These are phyloP conservation scores for Ooceraea biroi DNA, from an alignment of 1,140 invertebrate genomes.

Conservation along the genomic window DNA sequence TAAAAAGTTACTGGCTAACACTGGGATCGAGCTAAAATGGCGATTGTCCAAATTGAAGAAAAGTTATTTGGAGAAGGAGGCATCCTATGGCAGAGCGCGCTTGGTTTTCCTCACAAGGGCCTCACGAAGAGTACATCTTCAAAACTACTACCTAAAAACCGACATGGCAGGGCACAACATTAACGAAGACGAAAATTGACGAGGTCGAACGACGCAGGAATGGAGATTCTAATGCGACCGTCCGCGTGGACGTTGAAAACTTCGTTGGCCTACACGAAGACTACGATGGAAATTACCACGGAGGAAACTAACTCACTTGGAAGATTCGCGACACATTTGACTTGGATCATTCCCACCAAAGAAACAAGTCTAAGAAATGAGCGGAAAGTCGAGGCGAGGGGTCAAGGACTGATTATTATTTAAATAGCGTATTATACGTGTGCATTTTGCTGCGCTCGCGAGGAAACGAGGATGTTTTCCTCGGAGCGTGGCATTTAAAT, in stretches of 20 bases:
- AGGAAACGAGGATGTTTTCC: not conserved
- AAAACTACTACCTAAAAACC: constrained; percentile 48
- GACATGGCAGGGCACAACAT: constrained; percentile 25
- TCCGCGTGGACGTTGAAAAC: constrained; percentile 30
- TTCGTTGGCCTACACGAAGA: constrained; percentile 65
- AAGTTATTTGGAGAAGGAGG: constrained; percentile 8
- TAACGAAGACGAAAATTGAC: not conserved
- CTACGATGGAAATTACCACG: constrained; percentile 41
- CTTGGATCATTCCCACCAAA: constrained; percentile 23
- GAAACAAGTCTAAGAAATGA: constrained; percentile 5
- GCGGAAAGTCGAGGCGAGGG: constrained; percentile 35
- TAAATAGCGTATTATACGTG: constrained; percentile 51
- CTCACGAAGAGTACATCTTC: constrained; percentile 54
- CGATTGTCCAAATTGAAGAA: too few species aligned
- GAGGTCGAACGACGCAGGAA: constrained; percentile 7
- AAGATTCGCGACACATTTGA: constrained; percentile 37
- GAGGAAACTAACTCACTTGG: constrained; percentile 20
- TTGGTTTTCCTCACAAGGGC: constrained; percentile 46
- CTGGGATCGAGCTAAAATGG: not conserved
- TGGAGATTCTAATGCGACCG: constrained; percentile 40
- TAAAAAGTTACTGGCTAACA: constrained; percentile 39
- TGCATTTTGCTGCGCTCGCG: constrained; percentile 34
- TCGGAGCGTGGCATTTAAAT: constrained; percentile 7
- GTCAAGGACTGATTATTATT: constrained; percentile 60
- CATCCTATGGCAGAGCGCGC: not conserved